Evolutionary conservation across 2,797 vertebrate species (phyloP).

Genomic region (Esox lucius): DNA sequence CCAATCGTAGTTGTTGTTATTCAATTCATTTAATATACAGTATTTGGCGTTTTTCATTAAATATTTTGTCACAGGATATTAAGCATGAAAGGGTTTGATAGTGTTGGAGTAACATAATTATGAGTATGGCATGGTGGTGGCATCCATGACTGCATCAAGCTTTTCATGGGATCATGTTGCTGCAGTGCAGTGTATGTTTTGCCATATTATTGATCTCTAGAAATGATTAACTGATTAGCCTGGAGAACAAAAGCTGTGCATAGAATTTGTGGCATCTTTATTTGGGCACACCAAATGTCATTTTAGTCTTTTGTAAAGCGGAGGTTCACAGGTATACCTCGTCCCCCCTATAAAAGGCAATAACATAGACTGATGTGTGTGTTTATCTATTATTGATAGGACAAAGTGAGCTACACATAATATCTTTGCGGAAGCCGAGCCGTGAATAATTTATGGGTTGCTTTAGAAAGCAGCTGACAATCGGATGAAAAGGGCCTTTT

Average conservation of each 20-base stretch:
- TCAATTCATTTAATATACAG: background rate
- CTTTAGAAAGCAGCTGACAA: conserved; percentile 61
- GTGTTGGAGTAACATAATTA: background rate
- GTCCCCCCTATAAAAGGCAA: conserved; percentile 29
- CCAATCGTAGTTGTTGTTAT: background rate
- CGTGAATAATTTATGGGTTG: conserved; percentile 69
- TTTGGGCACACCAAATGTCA: background rate
- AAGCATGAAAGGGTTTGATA: background rate
- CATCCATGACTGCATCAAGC: background rate
- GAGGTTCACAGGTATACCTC: conserved; percentile 8
- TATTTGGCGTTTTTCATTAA: background rate
- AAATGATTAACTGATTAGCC: background rate
- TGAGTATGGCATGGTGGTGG: background rate
- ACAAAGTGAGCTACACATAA: conserved; percentile 72
- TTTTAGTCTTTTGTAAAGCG: background rate
- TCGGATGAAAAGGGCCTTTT: conserved; percentile 45
- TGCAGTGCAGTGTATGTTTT: background rate
- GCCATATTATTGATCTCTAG: background rate
- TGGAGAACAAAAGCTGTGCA: background rate
- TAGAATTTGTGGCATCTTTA: background rate
- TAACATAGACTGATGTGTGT: conserved; percentile 39
- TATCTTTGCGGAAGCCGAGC: conserved; percentile 51
- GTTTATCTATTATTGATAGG: conserved; percentile 75
- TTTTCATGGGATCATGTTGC: background rate
- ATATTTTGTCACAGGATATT: background rate